A percentile compares a stretch with the other conserved stretches of the same genome.
Conservation (phyloP, 2,797 vertebrate genomes). For the Tragopan temminckii region DNA sequence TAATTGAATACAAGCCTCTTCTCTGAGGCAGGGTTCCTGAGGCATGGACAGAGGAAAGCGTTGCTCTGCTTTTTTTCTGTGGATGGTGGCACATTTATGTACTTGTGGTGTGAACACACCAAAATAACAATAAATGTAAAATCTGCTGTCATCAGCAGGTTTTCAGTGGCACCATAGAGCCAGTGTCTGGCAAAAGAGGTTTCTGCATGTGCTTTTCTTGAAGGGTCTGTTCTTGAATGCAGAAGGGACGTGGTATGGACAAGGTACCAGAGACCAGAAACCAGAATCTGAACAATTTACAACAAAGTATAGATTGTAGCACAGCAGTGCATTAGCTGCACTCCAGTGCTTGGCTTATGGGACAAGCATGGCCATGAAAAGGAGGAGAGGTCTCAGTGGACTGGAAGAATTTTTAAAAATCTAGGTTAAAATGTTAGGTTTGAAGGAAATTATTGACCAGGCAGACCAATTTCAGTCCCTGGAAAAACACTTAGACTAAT, state of each 20-base stretch:
- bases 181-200: not conserved
- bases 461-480: not conserved
- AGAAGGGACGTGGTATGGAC: not conserved
- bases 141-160: not conserved
- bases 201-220: not conserved
- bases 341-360: not conserved
- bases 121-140: not conserved
- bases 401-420: not conserved
- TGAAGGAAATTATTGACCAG: not conserved
- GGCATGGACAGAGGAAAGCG: not conserved
- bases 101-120: not conserved
- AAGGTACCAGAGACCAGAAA: not conserved
- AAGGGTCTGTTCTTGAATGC: not conserved
- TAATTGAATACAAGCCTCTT: not conserved
- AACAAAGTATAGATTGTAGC: not conserved
- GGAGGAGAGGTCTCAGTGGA: not conserved
- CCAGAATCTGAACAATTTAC: not conserved
- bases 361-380: not conserved
- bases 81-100: not conserved
- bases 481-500: conserved; percentile 9
- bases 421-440: not conserved
- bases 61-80: not conserved
- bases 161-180: not conserved
- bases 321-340: not conserved
- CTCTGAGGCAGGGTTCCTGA: not conserved